Conservation (phyloP, 2,113 vertebrate species). For the Scatophagus argus region DNA sequence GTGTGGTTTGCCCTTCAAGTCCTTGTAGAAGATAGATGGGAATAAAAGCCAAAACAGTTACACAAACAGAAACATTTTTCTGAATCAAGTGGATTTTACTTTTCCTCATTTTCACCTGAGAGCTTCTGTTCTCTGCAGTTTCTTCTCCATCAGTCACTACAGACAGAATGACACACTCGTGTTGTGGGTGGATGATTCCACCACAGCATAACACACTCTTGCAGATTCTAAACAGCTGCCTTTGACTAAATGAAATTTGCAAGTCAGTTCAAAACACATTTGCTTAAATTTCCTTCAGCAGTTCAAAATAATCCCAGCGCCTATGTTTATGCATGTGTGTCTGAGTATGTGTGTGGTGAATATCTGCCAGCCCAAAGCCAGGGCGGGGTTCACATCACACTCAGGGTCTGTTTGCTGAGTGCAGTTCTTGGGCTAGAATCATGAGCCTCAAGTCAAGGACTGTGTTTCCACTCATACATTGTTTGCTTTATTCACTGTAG, state of each 20-base stretch:
- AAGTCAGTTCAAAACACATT: not conserved
- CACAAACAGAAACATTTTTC: not conserved
- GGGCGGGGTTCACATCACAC: slow-evolving; percentile 1
- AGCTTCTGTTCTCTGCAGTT: not conserved
- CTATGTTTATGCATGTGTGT: not conserved
- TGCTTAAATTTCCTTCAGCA: not conserved
- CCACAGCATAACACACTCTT: not conserved
- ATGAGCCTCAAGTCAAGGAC: not conserved
- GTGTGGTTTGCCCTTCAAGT: too few relatives aligned
- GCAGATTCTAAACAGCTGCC: not conserved
- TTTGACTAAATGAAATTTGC: not conserved
- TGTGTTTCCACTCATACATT: not conserved
- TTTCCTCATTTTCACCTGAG: not conserved
- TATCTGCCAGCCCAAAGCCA: not conserved
- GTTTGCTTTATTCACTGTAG: not conserved
- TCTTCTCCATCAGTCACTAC: not conserved
- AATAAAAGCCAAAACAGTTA: not conserved
- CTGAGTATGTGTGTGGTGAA: not conserved
- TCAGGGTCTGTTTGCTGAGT: not conserved
- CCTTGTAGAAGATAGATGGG: not conserved
- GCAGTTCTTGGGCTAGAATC: not conserved
- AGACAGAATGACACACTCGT: not conserved
- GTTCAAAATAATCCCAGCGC: not conserved
- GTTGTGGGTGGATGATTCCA: not conserved
- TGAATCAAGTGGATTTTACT: not conserved